Evolutionary conservation across 37 sponge, comb jelly and placozoan species (phyloP).

Genomic region (Agelas oroides): DNA sequence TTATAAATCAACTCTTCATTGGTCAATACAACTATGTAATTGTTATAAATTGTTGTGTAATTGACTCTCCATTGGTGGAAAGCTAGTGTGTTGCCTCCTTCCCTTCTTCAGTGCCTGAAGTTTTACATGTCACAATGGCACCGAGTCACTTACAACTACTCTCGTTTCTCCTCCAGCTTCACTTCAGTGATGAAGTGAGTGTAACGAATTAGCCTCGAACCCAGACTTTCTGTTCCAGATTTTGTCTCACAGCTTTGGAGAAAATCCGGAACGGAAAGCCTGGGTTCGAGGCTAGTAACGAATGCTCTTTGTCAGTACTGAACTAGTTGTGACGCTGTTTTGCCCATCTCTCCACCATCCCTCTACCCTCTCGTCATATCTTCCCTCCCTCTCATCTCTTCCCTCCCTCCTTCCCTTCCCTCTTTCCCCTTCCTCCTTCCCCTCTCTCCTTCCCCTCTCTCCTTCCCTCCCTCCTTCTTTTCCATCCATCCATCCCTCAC

Average conservation of each 20-base stretch:
- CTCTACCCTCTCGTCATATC: no score
- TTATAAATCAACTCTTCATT: no score
- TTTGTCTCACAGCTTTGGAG: no score
- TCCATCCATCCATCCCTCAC: not conserved
- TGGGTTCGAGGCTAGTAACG: no score
- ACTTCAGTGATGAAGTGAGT: constrained; percentile 30
- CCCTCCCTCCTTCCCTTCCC: not conserved
- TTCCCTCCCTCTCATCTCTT: constrained; percentile 4
- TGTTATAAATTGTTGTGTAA: no score
- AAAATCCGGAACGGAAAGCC: no score
- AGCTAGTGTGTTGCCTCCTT: not conserved
- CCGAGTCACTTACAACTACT: constrained; percentile 63
- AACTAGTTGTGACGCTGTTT: no score
- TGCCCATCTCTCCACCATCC: not conserved
- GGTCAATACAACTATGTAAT: no score
- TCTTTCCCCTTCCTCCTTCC: not conserved
- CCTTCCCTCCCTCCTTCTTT: constrained; percentile 29
- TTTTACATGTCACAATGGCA: constrained; percentile 69
- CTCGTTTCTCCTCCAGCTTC: constrained; percentile 12
- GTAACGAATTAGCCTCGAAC: no score
- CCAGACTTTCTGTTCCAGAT: no score
- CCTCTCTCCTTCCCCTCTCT: constrained; percentile 17
- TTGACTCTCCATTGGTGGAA: not conserved
- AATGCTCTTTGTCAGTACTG: no score
- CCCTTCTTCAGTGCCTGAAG: constrained; percentile 56